phyloP scores from a whole-genome alignment of 2,113 vertebrate genomes.

The Oreotragus oreotragus region DNA sequence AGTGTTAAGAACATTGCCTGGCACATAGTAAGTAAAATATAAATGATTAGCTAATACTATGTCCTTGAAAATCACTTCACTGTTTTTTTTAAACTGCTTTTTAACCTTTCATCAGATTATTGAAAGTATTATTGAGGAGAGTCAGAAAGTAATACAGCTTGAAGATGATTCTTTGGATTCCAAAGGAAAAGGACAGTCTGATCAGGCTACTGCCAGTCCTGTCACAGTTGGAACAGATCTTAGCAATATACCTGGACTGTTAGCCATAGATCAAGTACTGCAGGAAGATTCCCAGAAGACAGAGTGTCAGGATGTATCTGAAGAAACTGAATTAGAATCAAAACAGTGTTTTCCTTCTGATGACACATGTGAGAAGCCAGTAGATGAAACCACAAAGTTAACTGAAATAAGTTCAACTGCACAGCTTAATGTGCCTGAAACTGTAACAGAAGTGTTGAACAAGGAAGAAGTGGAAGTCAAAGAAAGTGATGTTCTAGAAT shows the following conservation, averaged over 20 bases:
- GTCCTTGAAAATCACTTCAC: conserved; percentile 22
- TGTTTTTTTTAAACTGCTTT: conserved; percentile 28
- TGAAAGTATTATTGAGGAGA: conserved; percentile 97
- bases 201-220: conserved; percentile 61
- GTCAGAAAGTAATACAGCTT: conserved; percentile 86
- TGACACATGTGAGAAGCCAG: conserved; percentile 60
- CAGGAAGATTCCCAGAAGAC: conserved; percentile 64
- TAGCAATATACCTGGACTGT: conserved; percentile 74
- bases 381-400: conserved; percentile 50
- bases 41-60: conserved; percentile 30
- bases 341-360: conserved; percentile 62
- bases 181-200: conserved; percentile 61
- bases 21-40: neutral
- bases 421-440: conserved; percentile 58
- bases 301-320: conserved; percentile 42
- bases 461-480: conserved; percentile 73
- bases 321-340: conserved; percentile 66
- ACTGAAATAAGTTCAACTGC: conserved; percentile 62
- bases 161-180: conserved; percentile 82
- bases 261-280: conserved; percentile 66
- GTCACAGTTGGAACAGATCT: conserved; percentile 71
- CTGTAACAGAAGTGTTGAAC: conserved; percentile 45
- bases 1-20: conserved; percentile 22
- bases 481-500: conserved; percentile 82
- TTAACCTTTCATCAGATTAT: conserved; percentile 88